Conservation (phyloP, 2,797 vertebrate genomes). For the Carcharodon carcharias region DNA sequence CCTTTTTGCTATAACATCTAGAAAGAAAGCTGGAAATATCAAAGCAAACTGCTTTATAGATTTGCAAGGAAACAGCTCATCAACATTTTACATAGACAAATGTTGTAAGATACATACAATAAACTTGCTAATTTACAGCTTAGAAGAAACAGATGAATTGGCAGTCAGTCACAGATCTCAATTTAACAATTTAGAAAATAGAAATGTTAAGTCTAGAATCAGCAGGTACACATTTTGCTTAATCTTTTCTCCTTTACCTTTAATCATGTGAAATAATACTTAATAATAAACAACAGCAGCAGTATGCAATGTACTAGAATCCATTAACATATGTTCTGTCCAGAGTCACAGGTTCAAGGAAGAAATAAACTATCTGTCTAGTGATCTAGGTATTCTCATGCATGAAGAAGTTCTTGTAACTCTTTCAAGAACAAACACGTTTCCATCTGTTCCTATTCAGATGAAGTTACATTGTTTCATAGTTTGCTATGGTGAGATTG, state of each 20-base stretch:
- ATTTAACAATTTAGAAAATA: conserved; percentile 10
- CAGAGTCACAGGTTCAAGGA: neutral
- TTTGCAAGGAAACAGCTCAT: conserved; percentile 12
- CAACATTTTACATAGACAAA: neutral
- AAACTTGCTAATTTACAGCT: conserved; percentile 35
- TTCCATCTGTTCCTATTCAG: too few relatives aligned
- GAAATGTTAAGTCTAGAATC: conserved; percentile 15
- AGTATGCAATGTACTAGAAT: conserved; percentile 1
- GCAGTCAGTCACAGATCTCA: neutral
- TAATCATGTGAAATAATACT: conserved; percentile 21
- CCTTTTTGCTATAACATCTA: conserved; percentile 40
- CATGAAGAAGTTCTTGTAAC: neutral
- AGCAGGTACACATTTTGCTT: conserved; percentile 16
- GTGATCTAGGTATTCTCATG: neutral
- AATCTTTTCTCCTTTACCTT: neutral
- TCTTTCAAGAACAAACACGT: too few relatives aligned
- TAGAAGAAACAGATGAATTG: neutral
- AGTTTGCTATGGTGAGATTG: too few relatives aligned
- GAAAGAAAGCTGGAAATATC: conserved; percentile 28
- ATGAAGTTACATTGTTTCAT: too few relatives aligned
- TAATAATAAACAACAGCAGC: conserved; percentile 34
- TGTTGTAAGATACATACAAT: neutral
- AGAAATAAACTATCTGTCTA: neutral
- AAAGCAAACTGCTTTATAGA: conserved; percentile 12
- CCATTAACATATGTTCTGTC: neutral